Evolutionary conservation across 2,113 vertebrate genomes (phyloP), one percentile per base, ranked within the genome.

Genomic region (Lamprologus callipterus): DNA sequence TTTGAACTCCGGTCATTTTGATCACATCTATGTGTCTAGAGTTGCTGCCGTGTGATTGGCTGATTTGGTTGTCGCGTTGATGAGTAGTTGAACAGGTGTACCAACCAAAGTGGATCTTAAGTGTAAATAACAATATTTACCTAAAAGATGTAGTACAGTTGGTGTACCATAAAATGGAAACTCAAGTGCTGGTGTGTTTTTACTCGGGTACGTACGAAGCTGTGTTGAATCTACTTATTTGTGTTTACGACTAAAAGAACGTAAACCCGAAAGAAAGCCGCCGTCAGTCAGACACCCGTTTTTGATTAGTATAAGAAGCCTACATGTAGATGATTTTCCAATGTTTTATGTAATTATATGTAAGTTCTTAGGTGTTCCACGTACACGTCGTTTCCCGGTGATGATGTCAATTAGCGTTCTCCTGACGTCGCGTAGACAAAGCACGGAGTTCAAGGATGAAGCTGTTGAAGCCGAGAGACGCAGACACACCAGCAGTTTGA

Each of bases 401-500:
- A 80, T 89, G 60, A 82, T 86, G 82, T 93, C 82, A 85, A 21
- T 88, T 80, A 85, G 54, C 16, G 16, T 53, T 7, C 16, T 14
- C 19, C 28, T 83, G 81, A 82, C 60, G 53, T 81, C 4, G 82
- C 49, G 3, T 11, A 81, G 83, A 82, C 51, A 42, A 82, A 47
- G 75, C 57, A 80, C 84, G 8, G 4, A 60, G 80, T 93, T 92
- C 88, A 91, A 92, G 91, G 86, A 89, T 92, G 84, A 86, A 86
- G 81, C 75, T 57, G 86, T 53, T 85, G 83, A 58, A 81, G 82
- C 85, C 78, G 81, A 86, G 84, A 92, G 83, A 91, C 84, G 83
- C 91, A 92, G 89, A 87, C 81, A 89, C 93, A 91, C 90, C 63
- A 53, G 82, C 82, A 87, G 89, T 82, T 88, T 90, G 87, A 91